These are phyloP conservation scores for Lingula anatina DNA, from an alignment of 2,888 invertebrate species.

Conservation along the genomic window DNA sequence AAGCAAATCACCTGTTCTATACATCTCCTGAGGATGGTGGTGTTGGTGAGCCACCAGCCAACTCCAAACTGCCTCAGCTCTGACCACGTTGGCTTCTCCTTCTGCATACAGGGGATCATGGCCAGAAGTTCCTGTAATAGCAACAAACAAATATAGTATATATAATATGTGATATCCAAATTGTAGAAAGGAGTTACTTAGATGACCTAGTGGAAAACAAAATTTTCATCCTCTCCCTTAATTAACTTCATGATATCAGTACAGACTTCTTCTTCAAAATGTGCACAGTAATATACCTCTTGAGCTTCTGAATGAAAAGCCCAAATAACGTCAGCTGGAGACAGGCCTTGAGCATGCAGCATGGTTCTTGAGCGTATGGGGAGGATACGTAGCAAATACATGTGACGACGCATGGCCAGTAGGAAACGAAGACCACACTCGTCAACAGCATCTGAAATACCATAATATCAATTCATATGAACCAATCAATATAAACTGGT, in stretches of 20 bases:
- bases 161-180: too few relatives aligned
- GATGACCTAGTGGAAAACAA: too few relatives aligned
- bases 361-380: constrained; percentile 82
- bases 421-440: constrained; percentile 95
- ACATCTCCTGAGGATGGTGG: constrained; percentile 72
- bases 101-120: constrained; percentile 64
- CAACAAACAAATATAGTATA: too few relatives aligned
- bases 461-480: too few relatives aligned
- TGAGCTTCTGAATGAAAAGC: constrained; percentile 98
- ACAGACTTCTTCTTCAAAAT: too few relatives aligned
- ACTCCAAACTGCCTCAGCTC: constrained; percentile 85
- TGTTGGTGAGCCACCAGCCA: constrained; percentile 94
- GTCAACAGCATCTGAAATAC: constrained; percentile 61
- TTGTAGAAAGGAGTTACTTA: too few relatives aligned
- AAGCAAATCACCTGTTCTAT: constrained; percentile 79
- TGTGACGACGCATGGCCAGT: constrained; percentile 95
- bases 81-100: constrained; percentile 68
- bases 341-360: constrained; percentile 70
- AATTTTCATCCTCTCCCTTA: too few relatives aligned
- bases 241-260: too few relatives aligned
- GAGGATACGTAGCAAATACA: constrained; percentile 87
- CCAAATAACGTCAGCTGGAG: constrained; percentile 84
- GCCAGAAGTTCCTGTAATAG: constrained; percentile 68
- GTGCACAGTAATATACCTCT: constrained; percentile 62
- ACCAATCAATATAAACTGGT: too few relatives aligned